phyloP scores from a whole-genome alignment of 2,888 invertebrate genomes.

The Patella pellucida region DNA sequence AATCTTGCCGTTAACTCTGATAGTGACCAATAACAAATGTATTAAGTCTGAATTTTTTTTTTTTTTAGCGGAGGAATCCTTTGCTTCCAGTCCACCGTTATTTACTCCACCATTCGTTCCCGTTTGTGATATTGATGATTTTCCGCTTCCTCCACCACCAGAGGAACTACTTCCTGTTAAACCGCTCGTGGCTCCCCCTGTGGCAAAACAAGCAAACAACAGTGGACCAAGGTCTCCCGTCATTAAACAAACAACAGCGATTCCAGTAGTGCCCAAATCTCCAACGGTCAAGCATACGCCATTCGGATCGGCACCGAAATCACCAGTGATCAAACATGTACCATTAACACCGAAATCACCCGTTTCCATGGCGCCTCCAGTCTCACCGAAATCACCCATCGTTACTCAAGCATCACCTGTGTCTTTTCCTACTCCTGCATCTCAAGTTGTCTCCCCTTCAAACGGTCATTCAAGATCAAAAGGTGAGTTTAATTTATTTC shows the following conservation, averaged over 20 bases:
- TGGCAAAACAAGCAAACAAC: background rate
- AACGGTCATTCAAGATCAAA: no score
- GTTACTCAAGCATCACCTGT: background rate
- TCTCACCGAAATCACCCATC: background rate
- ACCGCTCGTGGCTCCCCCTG: background rate
- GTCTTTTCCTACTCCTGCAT: no score
- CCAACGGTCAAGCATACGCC: no score
- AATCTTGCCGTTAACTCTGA: no score
- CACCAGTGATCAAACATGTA: no score
- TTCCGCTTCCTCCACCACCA: conserved; percentile 1
- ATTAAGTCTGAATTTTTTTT: background rate
- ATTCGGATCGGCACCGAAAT: no score
- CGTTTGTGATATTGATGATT: background rate
- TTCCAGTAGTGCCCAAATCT: no score
- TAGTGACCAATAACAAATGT: no score
- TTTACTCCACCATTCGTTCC: background rate
- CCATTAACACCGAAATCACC: no score
- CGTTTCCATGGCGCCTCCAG: no score
- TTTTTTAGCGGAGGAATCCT: background rate
- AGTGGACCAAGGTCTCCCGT: background rate
- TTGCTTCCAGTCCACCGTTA: background rate
- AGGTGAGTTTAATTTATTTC: no score
- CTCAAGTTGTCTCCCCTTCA: no score
- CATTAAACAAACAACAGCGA: background rate
- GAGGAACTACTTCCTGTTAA: background rate